phyloP scores from a whole-genome alignment of 2,888 invertebrate species.

The Pyrochroa serraticornis region DNA sequence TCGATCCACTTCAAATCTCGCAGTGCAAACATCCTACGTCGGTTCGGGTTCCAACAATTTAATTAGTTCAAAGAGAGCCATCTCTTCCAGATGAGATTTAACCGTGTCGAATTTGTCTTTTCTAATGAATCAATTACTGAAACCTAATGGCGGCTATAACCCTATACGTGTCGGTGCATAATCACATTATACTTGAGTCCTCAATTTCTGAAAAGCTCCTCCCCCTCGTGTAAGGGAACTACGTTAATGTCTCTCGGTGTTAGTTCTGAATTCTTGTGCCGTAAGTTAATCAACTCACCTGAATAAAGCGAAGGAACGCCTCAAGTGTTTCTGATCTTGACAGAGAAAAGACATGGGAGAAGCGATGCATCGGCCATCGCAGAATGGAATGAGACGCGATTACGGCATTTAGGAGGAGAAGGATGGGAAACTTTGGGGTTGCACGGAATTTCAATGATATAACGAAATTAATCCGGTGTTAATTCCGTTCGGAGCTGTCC shows the following conservation, averaged over 20 bases:
- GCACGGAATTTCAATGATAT: conserved; percentile 26
- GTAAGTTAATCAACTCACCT: conserved; percentile 21
- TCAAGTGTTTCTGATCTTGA: conserved; percentile 9
- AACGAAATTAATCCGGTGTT: conserved; percentile 22
- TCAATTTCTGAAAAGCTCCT: conserved; percentile 6
- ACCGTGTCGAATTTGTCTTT: conserved; percentile 25
- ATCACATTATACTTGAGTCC: conserved; percentile 15
- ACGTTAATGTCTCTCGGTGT: conserved; percentile 13
- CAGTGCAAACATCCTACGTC: too few relatives aligned
- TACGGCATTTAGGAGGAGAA: conserved; percentile 21
- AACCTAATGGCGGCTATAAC: conserved; percentile 22
- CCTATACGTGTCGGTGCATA: conserved; percentile 25
- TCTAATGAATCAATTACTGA: conserved; percentile 23
- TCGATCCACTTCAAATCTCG: too few relatives aligned
- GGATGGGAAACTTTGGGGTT: conserved; percentile 19
- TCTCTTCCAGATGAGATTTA: conserved; percentile 8
- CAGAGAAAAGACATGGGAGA: conserved; percentile 4
- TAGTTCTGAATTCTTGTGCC: conserved; percentile 6
- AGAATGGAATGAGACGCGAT: conserved; percentile 19
- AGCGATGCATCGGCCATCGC: conserved; percentile 12
- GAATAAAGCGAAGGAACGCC: conserved; percentile 3
- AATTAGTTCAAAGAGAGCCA: conserved; percentile 15
- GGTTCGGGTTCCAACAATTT: neutral
- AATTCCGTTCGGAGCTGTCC: conserved; percentile 6
- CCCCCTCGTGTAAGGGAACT: neutral